phyloP scores from a whole-genome alignment of 1,140 invertebrate species.

The Ericerus pela region DNA sequence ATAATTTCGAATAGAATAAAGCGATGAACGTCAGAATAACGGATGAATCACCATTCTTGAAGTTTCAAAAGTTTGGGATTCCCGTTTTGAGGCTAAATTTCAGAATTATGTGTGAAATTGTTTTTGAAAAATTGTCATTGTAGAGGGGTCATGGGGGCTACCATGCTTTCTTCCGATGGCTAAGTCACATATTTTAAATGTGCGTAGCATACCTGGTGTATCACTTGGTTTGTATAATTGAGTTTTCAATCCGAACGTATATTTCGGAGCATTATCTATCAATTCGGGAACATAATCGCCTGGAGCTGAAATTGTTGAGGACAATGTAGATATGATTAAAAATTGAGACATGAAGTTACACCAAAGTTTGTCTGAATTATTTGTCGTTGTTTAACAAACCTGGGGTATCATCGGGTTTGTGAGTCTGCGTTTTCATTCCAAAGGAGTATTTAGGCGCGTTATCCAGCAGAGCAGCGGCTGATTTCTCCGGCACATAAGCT shows the following conservation, averaged over 20 bases:
- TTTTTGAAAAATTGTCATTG: no score
- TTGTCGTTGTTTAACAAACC: constrained; percentile 24
- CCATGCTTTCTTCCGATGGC: no score
- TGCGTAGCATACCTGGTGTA: neutral
- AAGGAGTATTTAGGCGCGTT: constrained; percentile 53
- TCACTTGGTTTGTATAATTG: constrained; percentile 38
- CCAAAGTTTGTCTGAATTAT: neutral
- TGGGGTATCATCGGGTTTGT: constrained; percentile 40
- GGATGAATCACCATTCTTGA: no score
- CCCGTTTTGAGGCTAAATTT: no score
- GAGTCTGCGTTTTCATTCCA: constrained; percentile 41
- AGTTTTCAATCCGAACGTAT: constrained; percentile 48
- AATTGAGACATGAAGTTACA: neutral
- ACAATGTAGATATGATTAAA: neutral
- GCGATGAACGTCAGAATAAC: no score
- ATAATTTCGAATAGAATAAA: no score
- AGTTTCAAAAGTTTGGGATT: no score
- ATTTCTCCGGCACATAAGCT: constrained; percentile 58
- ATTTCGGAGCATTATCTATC: constrained; percentile 48
- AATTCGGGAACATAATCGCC: constrained; percentile 31
- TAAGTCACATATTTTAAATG: no score
- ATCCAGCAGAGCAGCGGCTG: constrained; percentile 45
- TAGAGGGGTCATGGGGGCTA: no score
- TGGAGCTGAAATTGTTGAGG: neutral
- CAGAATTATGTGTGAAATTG: no score